A percentile compares a stretch with the other conserved stretches of the same genome.
These are phyloP conservation scores for Planococcus citri DNA, from an alignment of 1,140 invertebrate genomes.

Conservation along the genomic window DNA sequence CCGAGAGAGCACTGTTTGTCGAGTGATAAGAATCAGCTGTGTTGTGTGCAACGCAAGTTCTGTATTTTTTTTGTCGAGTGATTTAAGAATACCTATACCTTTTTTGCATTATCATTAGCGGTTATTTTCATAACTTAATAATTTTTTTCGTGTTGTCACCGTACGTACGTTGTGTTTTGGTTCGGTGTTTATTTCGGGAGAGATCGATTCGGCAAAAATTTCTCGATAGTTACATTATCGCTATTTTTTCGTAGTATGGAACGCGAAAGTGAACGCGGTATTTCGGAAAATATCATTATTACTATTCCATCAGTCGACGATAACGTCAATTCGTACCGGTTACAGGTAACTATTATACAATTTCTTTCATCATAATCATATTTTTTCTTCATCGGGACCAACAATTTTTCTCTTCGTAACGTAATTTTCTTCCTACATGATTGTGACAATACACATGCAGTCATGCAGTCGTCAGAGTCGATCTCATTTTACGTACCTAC, in stretches of 20 bases:
- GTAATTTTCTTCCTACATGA: too few species aligned
- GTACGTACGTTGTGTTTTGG: background rate
- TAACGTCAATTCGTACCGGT: background rate
- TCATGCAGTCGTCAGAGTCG: too few species aligned
- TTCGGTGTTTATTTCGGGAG: background rate
- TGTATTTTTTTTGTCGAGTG: background rate
- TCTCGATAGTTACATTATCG: too few species aligned
- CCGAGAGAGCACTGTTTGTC: background rate
- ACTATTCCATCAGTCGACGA: background rate
- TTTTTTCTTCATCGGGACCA: too few species aligned
- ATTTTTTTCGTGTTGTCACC: too few species aligned
- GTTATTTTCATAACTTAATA: too few species aligned
- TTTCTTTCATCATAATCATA: too few species aligned
- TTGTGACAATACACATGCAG: too few species aligned
- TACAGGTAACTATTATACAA: background rate
- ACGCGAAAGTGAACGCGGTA: conserved; percentile 1
- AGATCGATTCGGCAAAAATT: background rate
- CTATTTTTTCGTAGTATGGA: background rate
- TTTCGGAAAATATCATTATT: background rate
- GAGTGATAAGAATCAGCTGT: conserved; percentile 6
- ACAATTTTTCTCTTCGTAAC: too few species aligned
- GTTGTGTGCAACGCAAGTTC: background rate
- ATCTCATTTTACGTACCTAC: too few species aligned
- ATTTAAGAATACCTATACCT: too few species aligned
- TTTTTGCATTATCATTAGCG: background rate